Evolutionary conservation across 2,888 invertebrate species (phyloP), one percentile per base, ranked within the genome.

Genomic region (Drosophila lacicola): DNA sequence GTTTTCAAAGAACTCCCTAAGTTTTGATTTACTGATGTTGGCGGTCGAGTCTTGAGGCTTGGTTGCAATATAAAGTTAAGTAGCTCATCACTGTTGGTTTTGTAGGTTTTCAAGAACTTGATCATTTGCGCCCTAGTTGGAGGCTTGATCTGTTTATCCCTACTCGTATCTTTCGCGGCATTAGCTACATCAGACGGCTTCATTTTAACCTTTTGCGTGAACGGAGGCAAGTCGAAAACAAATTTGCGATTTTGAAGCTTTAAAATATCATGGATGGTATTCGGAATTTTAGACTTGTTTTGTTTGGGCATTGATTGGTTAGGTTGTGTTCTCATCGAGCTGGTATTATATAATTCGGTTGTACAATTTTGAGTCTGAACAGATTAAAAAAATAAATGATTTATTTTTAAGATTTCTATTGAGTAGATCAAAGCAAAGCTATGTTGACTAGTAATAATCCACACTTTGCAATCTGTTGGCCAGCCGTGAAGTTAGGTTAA

Each of bases 311-410:
- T 36, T n/a, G 19, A 19, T 50, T 34, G 25, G 10, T 3, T 17
- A 1, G 11, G 21, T 21, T 34, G 46, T 14, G 8, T 13, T 61
- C 5, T 34, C 29, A n/a, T 57, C 13, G 29, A 19, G 19, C 21
- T 11, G 49, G 5, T 50, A 29, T 46, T 17, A 13, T 17, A 13
- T 11, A 25, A 3, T 33, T 39, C 10, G 21, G 9, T 6, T 41
- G 1, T 10, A n/a, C 14, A 68, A 68, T 53, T 53, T 57, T 8
- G 57, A 51, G 11, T 56, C 63, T 54, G 36, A 29, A 61, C 29
- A 36, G 34, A 34, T n/a, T n/a, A 1, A 46, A 29, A 14, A 45
- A 9, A 17, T 17, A 11, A 45, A 8, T 17, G 13, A 45, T 3
- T 10, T 17, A n/a, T 21, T n/a, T n/a, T 5, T 4, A 37, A 21